Percentiles rank a stretch among this genome's conserved stretches.
phyloP scores from a whole-genome alignment of 2,797 vertebrate species.

The Myotis myotis region DNA sequence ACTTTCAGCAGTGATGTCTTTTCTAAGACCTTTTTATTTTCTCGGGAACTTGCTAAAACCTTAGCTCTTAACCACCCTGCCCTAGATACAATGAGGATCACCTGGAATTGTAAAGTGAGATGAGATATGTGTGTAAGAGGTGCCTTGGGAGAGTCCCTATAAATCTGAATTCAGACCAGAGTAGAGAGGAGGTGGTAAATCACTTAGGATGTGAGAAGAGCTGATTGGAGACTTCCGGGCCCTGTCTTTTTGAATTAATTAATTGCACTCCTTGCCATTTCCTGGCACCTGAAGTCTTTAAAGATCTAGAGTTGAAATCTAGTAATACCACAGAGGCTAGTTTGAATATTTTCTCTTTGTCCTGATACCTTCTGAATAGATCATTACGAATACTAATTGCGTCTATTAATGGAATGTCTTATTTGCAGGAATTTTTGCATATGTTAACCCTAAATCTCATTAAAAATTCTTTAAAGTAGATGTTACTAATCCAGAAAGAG shows the following conservation, averaged over 20 bases:
- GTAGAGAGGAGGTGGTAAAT: conserved; percentile 9
- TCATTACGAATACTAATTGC: conserved; percentile 25
- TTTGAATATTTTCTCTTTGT: neutral
- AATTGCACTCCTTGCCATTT: conserved; percentile 35
- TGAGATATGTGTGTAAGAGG: neutral
- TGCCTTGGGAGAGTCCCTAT: neutral
- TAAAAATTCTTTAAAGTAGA: neutral
- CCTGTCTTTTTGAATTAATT: conserved; percentile 66
- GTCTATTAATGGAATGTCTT: conserved; percentile 47
- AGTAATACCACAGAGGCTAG: neutral
- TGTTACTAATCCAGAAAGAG: neutral
- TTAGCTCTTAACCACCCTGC: conserved; percentile 13
- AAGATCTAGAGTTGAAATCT: conserved; percentile 40
- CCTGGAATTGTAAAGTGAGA: neutral
- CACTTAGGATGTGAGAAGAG: conserved; percentile 36
- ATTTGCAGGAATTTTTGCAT: conserved; percentile 43
- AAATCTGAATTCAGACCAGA: conserved; percentile 40
- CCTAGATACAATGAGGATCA: neutral
- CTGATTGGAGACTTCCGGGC: neutral
- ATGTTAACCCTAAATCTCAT: neutral
- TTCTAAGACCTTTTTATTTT: conserved; percentile 18
- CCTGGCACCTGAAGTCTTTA: conserved; percentile 47
- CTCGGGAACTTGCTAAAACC: neutral
- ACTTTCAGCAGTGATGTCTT: neutral
- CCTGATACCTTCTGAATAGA: neutral